Base-by-base conservation (phyloP, 2,797 vertebrate genomes). In the Sebastolobus altivelis region DNA sequence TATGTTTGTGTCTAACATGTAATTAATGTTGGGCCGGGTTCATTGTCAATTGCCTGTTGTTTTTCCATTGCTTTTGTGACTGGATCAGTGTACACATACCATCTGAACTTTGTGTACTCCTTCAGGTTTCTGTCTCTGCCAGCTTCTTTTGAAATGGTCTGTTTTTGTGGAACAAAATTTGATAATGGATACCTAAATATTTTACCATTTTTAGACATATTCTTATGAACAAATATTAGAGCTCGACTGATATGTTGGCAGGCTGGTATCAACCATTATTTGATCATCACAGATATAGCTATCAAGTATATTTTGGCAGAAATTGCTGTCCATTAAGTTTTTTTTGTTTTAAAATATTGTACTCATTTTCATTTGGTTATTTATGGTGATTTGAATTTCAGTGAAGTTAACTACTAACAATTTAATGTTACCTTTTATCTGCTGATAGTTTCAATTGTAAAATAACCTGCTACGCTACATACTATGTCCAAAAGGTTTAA, bases 51-150 rank as follows among this genome's bases (percentile, higher is more conserved):
- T 78, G 87, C 81, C 86, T 87, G 85, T 80, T 91, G 73, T 85
- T 93, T 90, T 93, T 87, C 86, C 89, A 91, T 87, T 89, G 90
- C 58, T 80, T 78, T 63, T 82, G 84, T 83, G 91, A 92, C 92
- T 94, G 92, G 92, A 90, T 94, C 83, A 85, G 82, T 80, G 77
- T 49, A 56, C 25, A 72, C 29, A 20, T 67, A 52, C 68, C 66
- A 65, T 65, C 60, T 27, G 72, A 87, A 81, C 77, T 78, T 58
- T 74, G 77, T 72, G 69, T 80, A 61, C 38, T 85, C 37, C 38
- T 69, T 67, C 29, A 87, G 65, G 58, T 81, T 65, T 69, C 29
- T 29, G 31, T 68, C 58, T 87, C 76, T 77, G 72, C 37, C 73
- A 80, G 71, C 58, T 69, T 78, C 9, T 72, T 38, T 67, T 62